These are phyloP conservation scores for Papilio glaucus DNA, from an alignment of 1,140 invertebrate species.

Conservation along the genomic window DNA sequence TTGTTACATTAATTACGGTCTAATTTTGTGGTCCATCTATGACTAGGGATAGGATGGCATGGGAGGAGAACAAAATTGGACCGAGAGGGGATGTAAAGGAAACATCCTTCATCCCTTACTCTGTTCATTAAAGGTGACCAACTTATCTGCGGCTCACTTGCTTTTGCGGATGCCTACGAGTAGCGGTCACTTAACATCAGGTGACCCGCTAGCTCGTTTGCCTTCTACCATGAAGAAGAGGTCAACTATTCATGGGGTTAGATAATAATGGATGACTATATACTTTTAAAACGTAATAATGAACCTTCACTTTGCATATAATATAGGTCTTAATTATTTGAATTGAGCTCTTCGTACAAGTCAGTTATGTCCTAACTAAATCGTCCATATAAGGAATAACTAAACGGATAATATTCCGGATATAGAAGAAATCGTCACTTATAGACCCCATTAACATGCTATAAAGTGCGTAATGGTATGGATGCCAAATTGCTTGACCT, in stretches of 20 bases:
- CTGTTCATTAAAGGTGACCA: too few relatives aligned
- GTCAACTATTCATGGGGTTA: not conserved
- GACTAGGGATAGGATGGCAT: too few relatives aligned
- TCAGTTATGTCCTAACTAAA: slow-evolving; percentile 7
- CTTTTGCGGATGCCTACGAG: too few relatives aligned
- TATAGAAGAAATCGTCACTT: slow-evolving; percentile 6
- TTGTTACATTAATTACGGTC: too few relatives aligned
- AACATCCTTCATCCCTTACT: too few relatives aligned
- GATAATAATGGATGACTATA: not conserved
- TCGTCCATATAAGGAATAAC: slow-evolving; percentile 9
- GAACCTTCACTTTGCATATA: not conserved
- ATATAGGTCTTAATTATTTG: not conserved
- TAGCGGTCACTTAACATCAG: too few relatives aligned
- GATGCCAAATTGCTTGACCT: slow-evolving; percentile 35
- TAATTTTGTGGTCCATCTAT: too few relatives aligned
- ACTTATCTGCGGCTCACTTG: too few relatives aligned
- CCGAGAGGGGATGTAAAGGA: too few relatives aligned
- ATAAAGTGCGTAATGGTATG: slow-evolving; percentile 29
- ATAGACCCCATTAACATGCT: slow-evolving; percentile 7
- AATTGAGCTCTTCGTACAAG: not conserved
- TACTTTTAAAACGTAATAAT: not conserved
- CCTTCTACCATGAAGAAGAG: too few relatives aligned
- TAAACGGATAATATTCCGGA: slow-evolving; percentile 8
- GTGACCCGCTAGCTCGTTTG: too few relatives aligned
- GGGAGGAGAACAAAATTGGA: too few relatives aligned